phyloP scores from a whole-genome alignment of 2,888 invertebrate genomes.

The Plebejus anna region DNA sequence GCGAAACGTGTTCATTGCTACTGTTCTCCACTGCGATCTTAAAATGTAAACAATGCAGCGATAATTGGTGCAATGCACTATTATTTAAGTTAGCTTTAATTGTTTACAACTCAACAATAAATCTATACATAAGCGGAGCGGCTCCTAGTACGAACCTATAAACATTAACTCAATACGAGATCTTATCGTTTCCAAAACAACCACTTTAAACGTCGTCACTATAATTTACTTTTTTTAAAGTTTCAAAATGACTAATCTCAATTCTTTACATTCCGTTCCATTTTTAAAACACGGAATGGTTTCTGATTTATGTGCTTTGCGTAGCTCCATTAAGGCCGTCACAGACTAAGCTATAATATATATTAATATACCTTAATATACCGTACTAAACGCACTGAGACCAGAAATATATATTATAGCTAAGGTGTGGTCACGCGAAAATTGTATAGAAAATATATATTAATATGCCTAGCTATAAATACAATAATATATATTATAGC shows the following conservation, averaged over 20 bases:
- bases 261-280: conserved; percentile 10
- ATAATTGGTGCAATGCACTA: conserved; percentile 55
- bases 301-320: background rate
- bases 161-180: conserved; percentile 10
- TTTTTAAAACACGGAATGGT: background rate
- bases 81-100: conserved; percentile 41
- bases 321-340: background rate
- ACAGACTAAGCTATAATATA: too few relatives aligned
- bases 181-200: conserved; percentile 19
- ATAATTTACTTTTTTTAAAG: background rate
- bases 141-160: conserved; percentile 13
- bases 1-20: conserved; percentile 64
- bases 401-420: too few relatives aligned
- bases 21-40: conserved; percentile 51
- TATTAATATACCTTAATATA: too few relatives aligned
- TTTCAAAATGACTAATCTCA: conserved; percentile 2
- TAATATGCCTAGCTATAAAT: too few relatives aligned
- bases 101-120: conserved; percentile 39
- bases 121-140: conserved; percentile 36
- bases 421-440: too few relatives aligned
- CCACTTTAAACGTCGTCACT: conserved; percentile 16
- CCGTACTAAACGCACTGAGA: too few relatives aligned
- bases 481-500: too few relatives aligned
- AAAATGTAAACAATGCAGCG: conserved; percentile 59
- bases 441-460: too few relatives aligned